Evolutionary conservation across 1,140 invertebrate genomes (phyloP), one percentile per base, ranked within the genome.

Genomic region (Linepithema humile): DNA sequence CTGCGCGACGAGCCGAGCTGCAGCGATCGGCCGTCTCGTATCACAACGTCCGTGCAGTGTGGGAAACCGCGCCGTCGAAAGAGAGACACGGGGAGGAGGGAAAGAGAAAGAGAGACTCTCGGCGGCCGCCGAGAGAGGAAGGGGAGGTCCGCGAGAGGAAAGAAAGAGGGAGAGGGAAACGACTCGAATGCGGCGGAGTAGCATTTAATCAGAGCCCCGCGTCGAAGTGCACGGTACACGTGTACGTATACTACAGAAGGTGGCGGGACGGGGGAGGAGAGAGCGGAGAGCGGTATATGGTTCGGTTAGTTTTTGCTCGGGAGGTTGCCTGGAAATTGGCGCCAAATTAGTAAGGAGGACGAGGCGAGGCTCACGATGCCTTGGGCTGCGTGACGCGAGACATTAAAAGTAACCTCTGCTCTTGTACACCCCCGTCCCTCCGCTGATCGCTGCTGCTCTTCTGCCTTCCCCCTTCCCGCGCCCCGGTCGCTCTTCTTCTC

Each of bases 261-360:
- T 26, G 1, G 55, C 15, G 35, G 40, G 17, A n/a, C n/a, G 32
- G 17, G 17, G 9, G 6, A 15, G 20, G 23, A 50, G 90, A 89
- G 87, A 26, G 9, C 2, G 43, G 48, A 70, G 90, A 90, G 89
- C 92, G 92, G 93, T 92, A 93, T 94, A 94, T 94, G 94, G 94
- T 94, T 93, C 93, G 93, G 93, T 94, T 94, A 94, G 92, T 94
- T 94, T 94, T 94, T 94, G 93, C 93, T 86, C 92, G 92, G 91
- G 93, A 92, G 93, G 93, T 93, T 94, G 93, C 91, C 85, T 94
- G 93, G 92, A 94, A 94, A 94, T 94, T 94, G 94, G 94, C 93
- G 94, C 94, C 94, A 94, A 94, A 94, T 94, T 94, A 94, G 94
- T 94, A 94, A 94, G 94, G 92, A 94, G 85, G 93, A 94, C 93